Conservation (phyloP, 53 echinoderm and acorn worm genomes). For the Apostichopus leukothele region DNA sequence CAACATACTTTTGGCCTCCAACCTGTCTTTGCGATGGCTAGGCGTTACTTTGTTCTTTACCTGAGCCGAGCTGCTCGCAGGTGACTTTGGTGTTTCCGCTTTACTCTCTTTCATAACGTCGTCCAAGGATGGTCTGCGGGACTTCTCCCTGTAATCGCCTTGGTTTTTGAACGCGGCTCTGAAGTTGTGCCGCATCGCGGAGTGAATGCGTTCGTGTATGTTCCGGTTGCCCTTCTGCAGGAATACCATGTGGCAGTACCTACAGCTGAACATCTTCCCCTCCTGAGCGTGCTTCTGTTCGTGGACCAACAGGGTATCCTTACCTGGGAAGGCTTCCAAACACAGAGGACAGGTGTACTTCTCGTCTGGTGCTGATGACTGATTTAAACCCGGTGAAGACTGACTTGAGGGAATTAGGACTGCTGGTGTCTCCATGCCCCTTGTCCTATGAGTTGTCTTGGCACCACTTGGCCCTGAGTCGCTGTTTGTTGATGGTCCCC, state of each 20-base stretch:
- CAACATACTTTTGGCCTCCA: no score
- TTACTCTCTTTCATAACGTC: constrained; percentile 10
- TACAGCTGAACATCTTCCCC: constrained; percentile 35
- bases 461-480: not conserved
- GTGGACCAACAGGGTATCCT: constrained; percentile 30
- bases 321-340: constrained; percentile 33
- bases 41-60: not conserved
- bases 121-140: not conserved
- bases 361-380: constrained; percentile 6
- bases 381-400: constrained; percentile 11
- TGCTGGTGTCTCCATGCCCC: not conserved
- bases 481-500: not conserved
- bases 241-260: constrained; percentile 48
- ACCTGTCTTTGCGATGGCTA: not conserved
- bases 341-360: constrained; percentile 34
- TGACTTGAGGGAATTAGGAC: not conserved
- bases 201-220: constrained; percentile 42
- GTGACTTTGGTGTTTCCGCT: not conserved
- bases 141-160: not conserved
- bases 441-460: not conserved
- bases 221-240: constrained; percentile 42
- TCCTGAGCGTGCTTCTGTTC: constrained; percentile 28
- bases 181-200: constrained; percentile 31
- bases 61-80: not conserved
- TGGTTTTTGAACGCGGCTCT: constrained; percentile 25